Base-by-base conservation (phyloP, 2,888 invertebrate genomes). In the Hanleya hanleyi region DNA sequence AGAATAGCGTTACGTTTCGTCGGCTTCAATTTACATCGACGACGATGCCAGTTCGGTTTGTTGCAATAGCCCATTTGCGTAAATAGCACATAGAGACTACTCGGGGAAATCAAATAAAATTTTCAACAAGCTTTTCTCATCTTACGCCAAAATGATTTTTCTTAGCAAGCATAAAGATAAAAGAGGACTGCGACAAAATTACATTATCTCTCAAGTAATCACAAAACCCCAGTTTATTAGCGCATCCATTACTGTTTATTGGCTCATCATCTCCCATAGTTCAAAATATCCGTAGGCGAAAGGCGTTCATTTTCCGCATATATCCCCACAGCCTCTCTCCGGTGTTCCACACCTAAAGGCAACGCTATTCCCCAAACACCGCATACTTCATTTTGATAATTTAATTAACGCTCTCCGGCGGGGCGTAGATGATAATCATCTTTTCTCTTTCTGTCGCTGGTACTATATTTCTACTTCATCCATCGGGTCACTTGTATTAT, bases 61-160 rank as follows among this genome's bases (percentile, higher is more conserved):
- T n/a, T n/a, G n/a, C n/a, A n/a, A n/a, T n/a, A n/a, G n/a, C n/a
- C n/a, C n/a, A n/a, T n/a, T n/a, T n/a, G n/a, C n/a, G n/a, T n/a
- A n/a, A n/a, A n/a, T n/a, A n/a, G n/a, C n/a, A n/a, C n/a, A n/a
- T n/a, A n/a, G n/a, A n/a, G n/a, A n/a, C n/a, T n/a, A n/a, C n/a
- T n/a, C n/a, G n/a, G n/a, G 15, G 57, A 26, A 57, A 57, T 57
- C 57, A 29, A 57, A 57, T 57, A 57, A 57, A 57, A 57, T 29
- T 22, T 57, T 26, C 15, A 29, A 29, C 29, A 15, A 18, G 12
- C 51, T 26, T 22, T 26, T 26, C 29, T 29, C 22, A 15, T 29
- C 26, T 29, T 57, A 22, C 29, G 57, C 32, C 57, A 57, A 57
- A 57, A 57, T 57, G 29, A 57, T 18, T 57, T 57, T 57, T 57